Base-by-base conservation (phyloP, 2,113 vertebrate species). In the Pampusana beccarii region DNA sequence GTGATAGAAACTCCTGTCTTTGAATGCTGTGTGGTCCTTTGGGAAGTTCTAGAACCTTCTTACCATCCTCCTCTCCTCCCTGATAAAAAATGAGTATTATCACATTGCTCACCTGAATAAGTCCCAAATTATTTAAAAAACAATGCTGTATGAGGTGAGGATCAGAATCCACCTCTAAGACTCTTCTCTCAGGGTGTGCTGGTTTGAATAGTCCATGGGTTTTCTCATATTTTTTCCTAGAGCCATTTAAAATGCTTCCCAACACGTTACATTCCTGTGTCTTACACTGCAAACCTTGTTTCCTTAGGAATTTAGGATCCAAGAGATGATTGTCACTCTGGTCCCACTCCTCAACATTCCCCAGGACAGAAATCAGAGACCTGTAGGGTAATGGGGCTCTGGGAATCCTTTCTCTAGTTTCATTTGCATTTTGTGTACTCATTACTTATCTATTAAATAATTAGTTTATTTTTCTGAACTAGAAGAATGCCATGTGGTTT, bases 401-500 rank as follows among this genome's bases (percentile, higher is more conserved):
- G 36, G 31, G 60, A 94, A 78, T 5, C 26, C 13, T 86, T 90
- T 72, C 14, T 83, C 42, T 60, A 4, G 10, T 78, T 92, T 71
- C 11, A 67, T 88, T 93, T 88, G 28, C 67, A 66, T 95, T 93
- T 92, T 10, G 6, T 58, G 64, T 54, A 58, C 51, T 81, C 50
- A 12, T 77, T 70, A n/a, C 25, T 80, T 88, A 90, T 81, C 90
- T 67, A 88, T 53, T 38, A 89, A 90, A 51, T 58, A 79, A 88
- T 91, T 91, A 86, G 24, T 9, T 84, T 93, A 79, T 93, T 96
- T 90, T 90, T 51, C 42, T 60, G 48, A 88, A 36, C n/a, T 42
- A 84, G 80, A 92, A 78, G 69, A 92, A 69, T 72, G n/a, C 50
- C 36, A 16, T 72, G 88, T 86, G 92, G 18, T 34, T 94, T 81